Evolutionary conservation across 1,140 invertebrate species (phyloP), one percentile per base, ranked within the genome.

Genomic region (Pissodes strobi): DNA sequence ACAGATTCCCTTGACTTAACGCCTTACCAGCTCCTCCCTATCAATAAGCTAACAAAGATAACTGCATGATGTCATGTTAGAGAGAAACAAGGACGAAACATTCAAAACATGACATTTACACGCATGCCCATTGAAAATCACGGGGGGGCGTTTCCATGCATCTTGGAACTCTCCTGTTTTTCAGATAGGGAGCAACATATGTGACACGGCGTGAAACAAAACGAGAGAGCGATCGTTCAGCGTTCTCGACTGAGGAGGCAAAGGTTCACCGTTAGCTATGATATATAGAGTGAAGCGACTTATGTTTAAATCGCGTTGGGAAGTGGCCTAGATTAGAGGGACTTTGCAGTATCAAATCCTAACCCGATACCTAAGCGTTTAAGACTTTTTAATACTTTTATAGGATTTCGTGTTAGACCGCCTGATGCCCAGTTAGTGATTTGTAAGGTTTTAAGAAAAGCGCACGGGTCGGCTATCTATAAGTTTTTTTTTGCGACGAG

Each of bases 321-420:
- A 85, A 85, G 84, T 84, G 84, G 84, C 81, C 83, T 82, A 85
- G 83, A 84, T 84, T 84, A 85, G 79, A 84, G 82, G 73, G 75
- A 77, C 74, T 78, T 78, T 77, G 72, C 72, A 74, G 76, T 70
- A 75, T 77, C 76, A 77, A 76, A 71, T 73, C 69, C 70, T 74
- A 75, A 72, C 67, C 73, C 75, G 74, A 74, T 75, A 70, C 71
- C 75, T 77, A 78, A 78, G 76, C 76, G 71, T 75, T 77, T 78
- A 78, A 78, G 76, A 77, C 76, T 78, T 78, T 78, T 78, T 78
- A 78, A 78, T 78, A 78, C 76, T 78, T 78, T 77, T 72, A 73
- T 71, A 69, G 75, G 76, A 76, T 78, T 74, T 74, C 67, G 69
- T 70, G 64, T 62, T 66, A 73, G 72, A 72, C 71, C 71, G 71